A percentile compares a stretch with the other conserved stretches of the same genome.
Conservation (phyloP, 64 coral and sea anemone genomes). For the Stichodactyla helianthus region DNA sequence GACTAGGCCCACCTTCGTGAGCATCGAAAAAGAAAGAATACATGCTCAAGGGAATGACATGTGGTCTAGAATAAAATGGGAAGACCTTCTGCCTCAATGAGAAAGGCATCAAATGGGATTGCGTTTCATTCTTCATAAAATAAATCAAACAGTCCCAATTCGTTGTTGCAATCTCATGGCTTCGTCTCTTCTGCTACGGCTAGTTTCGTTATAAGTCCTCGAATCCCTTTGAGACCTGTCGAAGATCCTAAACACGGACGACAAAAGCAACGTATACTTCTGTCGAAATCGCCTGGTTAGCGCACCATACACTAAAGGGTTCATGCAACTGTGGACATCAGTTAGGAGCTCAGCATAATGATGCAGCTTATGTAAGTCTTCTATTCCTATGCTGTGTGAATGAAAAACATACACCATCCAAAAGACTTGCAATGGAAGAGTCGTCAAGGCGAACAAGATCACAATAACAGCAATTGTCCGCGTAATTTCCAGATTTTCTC, state of each 20-base stretch:
- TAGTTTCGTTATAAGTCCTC: neutral
- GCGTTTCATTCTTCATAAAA: too few relatives aligned
- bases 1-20: too few relatives aligned
- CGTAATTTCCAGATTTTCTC: constrained; percentile 21
- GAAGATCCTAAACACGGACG: constrained; percentile 16
- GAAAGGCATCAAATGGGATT: too few relatives aligned
- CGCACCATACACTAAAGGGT: constrained; percentile 75
- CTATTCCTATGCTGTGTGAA: neutral
- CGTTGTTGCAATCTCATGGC: neutral
- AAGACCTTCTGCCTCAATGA: too few relatives aligned
- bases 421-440: neutral
- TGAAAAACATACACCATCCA: constrained; percentile 9
- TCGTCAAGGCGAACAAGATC: neutral
- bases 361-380: neutral
- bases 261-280: constrained; percentile 9
- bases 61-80: too few relatives aligned
- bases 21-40: too few relatives aligned
- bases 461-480: constrained; percentile 31
- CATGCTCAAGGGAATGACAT: too few relatives aligned
- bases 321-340: constrained; percentile 84
- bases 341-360: constrained; percentile 36
- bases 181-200: neutral
- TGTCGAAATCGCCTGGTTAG: constrained; percentile 67
- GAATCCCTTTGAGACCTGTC: neutral
- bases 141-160: neutral